These are phyloP conservation scores for Pissodes strobi DNA, from an alignment of 1,140 invertebrate genomes.

Conservation along the genomic window DNA sequence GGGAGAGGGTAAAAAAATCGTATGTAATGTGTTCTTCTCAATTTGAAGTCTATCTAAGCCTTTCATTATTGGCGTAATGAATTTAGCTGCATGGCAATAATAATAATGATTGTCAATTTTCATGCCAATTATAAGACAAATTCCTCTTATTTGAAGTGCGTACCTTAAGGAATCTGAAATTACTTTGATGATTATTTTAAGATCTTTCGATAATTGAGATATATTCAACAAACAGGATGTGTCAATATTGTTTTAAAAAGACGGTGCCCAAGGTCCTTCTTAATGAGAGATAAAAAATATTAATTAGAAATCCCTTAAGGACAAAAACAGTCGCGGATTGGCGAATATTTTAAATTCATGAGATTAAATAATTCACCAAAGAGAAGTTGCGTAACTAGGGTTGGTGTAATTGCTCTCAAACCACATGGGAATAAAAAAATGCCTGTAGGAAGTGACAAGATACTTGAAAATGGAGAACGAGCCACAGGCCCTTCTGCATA, in stretches of 20 bases:
- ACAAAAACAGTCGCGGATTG: constrained; percentile 23
- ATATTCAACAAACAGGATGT: too few species aligned
- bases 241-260: constrained; percentile 5
- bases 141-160: too few species aligned
- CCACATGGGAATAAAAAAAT: constrained; percentile 31
- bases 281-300: constrained; percentile 11
- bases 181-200: too few species aligned
- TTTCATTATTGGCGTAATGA: too few species aligned
- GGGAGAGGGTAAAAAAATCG: too few species aligned
- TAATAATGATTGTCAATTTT: too few species aligned
- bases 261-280: constrained; percentile 4
- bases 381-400: constrained; percentile 26
- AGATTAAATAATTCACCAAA: constrained; percentile 33
- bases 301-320: constrained; percentile 18
- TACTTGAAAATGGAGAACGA: constrained; percentile 34
- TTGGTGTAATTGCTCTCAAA: constrained; percentile 34
- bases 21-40: too few species aligned
- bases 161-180: too few species aligned
- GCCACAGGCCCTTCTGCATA: constrained; percentile 26
- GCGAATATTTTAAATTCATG: constrained; percentile 34
- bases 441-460: constrained; percentile 33
- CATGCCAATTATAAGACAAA: too few species aligned
- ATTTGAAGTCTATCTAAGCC: too few species aligned
- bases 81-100: too few species aligned
- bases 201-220: too few species aligned